Evolutionary conservation across 2,113 vertebrate species (phyloP).

Genomic region (Monopterus albus): DNA sequence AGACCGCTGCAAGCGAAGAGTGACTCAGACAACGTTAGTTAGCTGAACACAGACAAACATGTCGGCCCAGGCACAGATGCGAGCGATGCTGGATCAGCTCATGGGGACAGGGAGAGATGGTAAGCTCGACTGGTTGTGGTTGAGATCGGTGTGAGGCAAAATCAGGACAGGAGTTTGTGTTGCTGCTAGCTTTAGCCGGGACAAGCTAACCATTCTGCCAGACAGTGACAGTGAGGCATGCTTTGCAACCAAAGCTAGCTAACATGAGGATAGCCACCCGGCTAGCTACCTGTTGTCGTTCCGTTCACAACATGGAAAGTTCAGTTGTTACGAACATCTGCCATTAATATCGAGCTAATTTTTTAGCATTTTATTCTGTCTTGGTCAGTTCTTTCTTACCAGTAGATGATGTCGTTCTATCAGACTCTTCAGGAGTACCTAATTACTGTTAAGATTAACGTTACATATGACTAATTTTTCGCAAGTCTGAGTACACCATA

Average conservation of each 20-base stretch:
- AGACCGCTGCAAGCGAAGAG: slow-evolving; percentile 53
- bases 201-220: slow-evolving; percentile 28
- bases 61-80: slow-evolving; percentile 99
- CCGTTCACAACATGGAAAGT: slow-evolving; percentile 8
- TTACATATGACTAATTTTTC: no score
- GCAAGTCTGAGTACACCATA: no score
- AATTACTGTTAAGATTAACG: no score
- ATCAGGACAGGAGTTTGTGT: neutral
- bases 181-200: slow-evolving; percentile 50
- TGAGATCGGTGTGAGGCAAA: no score
- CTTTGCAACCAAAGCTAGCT: slow-evolving; percentile 41
- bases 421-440: no score
- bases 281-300: slow-evolving; percentile 72
- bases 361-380: neutral
- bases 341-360: no score
- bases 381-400: no score
- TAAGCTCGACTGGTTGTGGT: slow-evolving; percentile 73
- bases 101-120: slow-evolving; percentile 98
- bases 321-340: neutral
- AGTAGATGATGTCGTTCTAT: neutral
- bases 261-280: slow-evolving; percentile 37
- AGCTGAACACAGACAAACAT: slow-evolving; percentile 74
- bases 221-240: slow-evolving; percentile 39
- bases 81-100: slow-evolving; percentile 98
- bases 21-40: slow-evolving; percentile 28